Evolutionary conservation across 2,113 vertebrate species (phyloP).

Genomic region (Bostrychus sinensis): DNA sequence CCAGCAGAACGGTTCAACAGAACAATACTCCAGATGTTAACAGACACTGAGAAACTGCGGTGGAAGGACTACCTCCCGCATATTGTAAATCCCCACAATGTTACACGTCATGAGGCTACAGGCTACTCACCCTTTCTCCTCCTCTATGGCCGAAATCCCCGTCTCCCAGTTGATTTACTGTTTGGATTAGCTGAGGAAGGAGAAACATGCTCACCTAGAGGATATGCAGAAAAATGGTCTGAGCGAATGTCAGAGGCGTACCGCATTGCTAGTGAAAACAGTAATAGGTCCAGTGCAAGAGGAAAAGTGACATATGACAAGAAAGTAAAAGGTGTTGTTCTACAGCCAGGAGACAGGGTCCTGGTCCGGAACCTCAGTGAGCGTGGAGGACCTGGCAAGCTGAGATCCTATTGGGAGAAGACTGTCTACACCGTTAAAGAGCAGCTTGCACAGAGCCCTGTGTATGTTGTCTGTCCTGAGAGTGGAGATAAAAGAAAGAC

Average conservation of each 20-base stretch:
- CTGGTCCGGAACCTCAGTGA: not conserved
- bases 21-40: not conserved
- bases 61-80: not conserved
- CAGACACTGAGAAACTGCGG: not conserved
- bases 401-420: constrained; percentile 1
- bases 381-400: not conserved
- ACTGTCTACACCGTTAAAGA: not conserved
- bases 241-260: no score
- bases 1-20: no score
- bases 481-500: not conserved
- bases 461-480: not conserved
- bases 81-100: no score
- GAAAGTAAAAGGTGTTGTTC: not conserved
- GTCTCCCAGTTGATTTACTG: no score
- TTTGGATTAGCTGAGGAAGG: no score
- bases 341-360: not conserved
- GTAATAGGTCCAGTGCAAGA: no score
- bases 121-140: no score
- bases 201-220: no score
- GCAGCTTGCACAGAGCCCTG: not conserved
- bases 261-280: no score
- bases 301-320: not conserved
- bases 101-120: not conserved
- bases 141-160: no score
- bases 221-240: no score